phyloP scores from a whole-genome alignment of 64 coral and sea anemone species.

The Actinia tenebrosa region DNA sequence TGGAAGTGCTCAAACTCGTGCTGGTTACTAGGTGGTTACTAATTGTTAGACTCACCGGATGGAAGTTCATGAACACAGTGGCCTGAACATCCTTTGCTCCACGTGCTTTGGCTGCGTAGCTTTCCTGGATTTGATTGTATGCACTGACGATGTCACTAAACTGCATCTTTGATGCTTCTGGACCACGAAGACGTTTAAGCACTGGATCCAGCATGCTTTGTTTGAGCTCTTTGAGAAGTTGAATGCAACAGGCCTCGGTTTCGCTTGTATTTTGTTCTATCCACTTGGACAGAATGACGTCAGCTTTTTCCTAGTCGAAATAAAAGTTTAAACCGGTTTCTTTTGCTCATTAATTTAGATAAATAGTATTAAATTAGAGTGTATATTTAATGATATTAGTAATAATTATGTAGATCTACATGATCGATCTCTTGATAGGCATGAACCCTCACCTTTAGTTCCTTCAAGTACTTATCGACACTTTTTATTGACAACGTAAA shows the following conservation, averaged over 20 bases:
- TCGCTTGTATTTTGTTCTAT: conserved; percentile 23
- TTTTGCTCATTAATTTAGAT: too few species aligned
- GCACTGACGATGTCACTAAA: conserved; percentile 63
- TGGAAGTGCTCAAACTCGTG: too few species aligned
- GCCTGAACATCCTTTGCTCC: conserved; percentile 75
- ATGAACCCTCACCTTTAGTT: conserved; percentile 31
- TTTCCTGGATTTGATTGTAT: conserved; percentile 54
- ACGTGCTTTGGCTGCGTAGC: conserved; percentile 22
- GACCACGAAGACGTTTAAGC: conserved; percentile 26
- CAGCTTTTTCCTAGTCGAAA: conserved; percentile 13
- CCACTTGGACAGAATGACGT: background rate
- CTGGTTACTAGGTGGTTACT: background rate
- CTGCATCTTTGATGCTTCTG: conserved; percentile 44
- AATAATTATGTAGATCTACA: too few species aligned
- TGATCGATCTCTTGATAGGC: too few species aligned
- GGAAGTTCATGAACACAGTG: conserved; percentile 58
- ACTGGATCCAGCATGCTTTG: conserved; percentile 39
- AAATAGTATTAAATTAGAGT: too few species aligned
- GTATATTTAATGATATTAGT: too few species aligned
- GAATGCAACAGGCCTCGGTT: conserved; percentile 32
- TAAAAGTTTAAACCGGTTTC: background rate
- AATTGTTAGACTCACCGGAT: conserved; percentile 51
- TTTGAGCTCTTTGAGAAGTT: conserved; percentile 37
- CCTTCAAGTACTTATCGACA: conserved; percentile 45
- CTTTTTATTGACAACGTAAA: conserved; percentile 39